Percentiles rank a stretch among this genome's conserved stretches.
Conservation (phyloP, 2,797 vertebrate species). For the Phaenicophaeus curvirostris region DNA sequence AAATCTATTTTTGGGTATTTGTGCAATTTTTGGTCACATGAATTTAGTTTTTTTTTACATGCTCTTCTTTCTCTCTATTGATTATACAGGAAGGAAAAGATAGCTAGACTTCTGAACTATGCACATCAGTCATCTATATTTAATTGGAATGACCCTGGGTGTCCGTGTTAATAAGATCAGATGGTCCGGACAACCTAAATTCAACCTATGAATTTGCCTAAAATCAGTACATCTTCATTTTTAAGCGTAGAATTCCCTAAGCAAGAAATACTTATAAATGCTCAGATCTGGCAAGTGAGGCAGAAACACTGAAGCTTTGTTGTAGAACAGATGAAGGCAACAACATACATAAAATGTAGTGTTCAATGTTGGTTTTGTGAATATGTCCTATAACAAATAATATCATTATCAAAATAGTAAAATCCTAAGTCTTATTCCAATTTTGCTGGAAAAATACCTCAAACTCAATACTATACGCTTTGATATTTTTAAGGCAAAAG, state of each 20-base stretch:
- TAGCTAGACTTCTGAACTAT: not conserved
- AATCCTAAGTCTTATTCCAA: not conserved
- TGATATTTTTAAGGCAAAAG: not conserved
- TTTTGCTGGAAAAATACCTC: not conserved
- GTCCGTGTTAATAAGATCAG: not conserved
- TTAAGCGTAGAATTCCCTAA: not conserved
- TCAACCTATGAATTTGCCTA: not conserved
- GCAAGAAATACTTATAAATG: not conserved
- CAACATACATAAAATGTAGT: not conserved
- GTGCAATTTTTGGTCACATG: not conserved
- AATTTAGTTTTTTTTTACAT: not conserved
- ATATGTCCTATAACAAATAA: no score
- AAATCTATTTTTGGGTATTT: not conserved
- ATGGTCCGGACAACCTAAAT: not conserved
- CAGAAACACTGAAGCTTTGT: not conserved
- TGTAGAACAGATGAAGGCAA: not conserved
- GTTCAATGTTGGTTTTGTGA: not conserved
- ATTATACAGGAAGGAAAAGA: not conserved
- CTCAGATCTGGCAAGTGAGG: not conserved
- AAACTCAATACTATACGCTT: not conserved
- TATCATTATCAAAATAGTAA: not conserved
- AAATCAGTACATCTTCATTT: not conserved
- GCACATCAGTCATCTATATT: not conserved
- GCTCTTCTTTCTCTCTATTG: not conserved
- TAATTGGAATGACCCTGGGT: not conserved